phyloP scores from a whole-genome alignment of 2,797 vertebrate genomes.

The Eutrigla gurnardus region DNA sequence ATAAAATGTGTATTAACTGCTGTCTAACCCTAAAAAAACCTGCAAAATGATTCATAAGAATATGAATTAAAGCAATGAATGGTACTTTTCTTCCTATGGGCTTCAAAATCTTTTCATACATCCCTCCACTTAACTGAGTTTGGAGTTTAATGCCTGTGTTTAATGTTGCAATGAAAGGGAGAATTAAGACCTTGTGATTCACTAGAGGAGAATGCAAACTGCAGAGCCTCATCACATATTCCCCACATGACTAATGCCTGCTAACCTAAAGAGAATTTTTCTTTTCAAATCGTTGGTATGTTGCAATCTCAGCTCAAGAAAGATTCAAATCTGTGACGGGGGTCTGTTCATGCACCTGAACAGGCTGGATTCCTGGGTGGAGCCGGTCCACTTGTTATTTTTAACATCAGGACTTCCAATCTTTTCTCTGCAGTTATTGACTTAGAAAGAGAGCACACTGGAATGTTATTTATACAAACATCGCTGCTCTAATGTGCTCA shows the following conservation, averaged over 20 bases:
- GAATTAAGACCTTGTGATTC: not conserved
- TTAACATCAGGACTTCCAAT: slow-evolving; percentile 58
- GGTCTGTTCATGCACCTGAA: slow-evolving; percentile 30
- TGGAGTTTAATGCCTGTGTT: not conserved
- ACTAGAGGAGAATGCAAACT: not conserved
- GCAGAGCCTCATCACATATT: not conserved
- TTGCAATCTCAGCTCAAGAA: not conserved
- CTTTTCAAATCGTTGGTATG: not conserved
- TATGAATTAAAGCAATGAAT: not conserved
- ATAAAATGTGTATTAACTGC: not conserved
- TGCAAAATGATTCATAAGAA: not conserved
- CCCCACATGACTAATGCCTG: not conserved
- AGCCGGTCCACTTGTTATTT: slow-evolving; percentile 67
- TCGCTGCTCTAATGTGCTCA: slow-evolving; percentile 53
- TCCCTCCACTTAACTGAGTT: not conserved
- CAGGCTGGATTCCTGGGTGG: slow-evolving; percentile 52
- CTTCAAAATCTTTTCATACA: not conserved
- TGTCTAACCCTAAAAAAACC: not conserved
- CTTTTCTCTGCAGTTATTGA: slow-evolving; percentile 72
- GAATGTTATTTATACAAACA: slow-evolving; percentile 81
- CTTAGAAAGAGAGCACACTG: slow-evolving; percentile 72
- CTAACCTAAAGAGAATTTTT: not conserved
- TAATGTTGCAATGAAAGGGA: slow-evolving; percentile 7
- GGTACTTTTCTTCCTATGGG: not conserved
- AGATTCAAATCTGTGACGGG: not conserved